These are phyloP conservation scores for Volucella inanis DNA, from an alignment of 2,888 invertebrate species.

Conservation along the genomic window DNA sequence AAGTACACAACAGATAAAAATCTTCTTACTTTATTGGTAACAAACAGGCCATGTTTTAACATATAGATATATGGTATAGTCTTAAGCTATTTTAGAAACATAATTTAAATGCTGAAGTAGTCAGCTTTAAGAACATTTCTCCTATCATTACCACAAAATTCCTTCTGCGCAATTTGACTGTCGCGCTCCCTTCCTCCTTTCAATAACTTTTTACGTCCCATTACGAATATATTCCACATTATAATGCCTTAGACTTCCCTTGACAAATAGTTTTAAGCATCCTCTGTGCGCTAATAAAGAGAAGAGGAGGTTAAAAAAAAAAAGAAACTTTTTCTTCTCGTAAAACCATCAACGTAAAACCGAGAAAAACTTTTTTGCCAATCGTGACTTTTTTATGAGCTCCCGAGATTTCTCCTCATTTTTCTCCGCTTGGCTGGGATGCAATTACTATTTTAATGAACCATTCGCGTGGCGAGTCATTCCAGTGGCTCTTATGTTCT, in stretches of 20 bases:
- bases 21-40: too few relatives aligned
- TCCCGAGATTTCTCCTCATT: slow-evolving; percentile 33
- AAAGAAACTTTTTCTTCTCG: slow-evolving; percentile 14
- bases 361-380: slow-evolving; percentile 5
- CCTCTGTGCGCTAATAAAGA: background rate
- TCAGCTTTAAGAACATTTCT: too few relatives aligned
- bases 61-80: too few relatives aligned
- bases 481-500: slow-evolving; percentile 19
- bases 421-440: slow-evolving; percentile 6
- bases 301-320: slow-evolving; percentile 5
- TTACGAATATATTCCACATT: background rate
- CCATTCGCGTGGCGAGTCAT: slow-evolving; percentile 56
- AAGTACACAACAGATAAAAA: too few relatives aligned
- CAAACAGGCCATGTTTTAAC: too few relatives aligned
- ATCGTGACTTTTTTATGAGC: slow-evolving; percentile 65
- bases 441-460: slow-evolving; percentile 74
- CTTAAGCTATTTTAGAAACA: too few relatives aligned
- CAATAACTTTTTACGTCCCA: background rate
- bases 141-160: too few relatives aligned
- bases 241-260: background rate
- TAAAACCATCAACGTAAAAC: slow-evolving; percentile 48
- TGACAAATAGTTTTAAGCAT: background rate
- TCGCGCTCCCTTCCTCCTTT: too few relatives aligned
- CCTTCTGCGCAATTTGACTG: too few relatives aligned
- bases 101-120: too few relatives aligned